Conservation (phyloP, 2,888 invertebrate genomes). For the Nemoura dubitans region DNA sequence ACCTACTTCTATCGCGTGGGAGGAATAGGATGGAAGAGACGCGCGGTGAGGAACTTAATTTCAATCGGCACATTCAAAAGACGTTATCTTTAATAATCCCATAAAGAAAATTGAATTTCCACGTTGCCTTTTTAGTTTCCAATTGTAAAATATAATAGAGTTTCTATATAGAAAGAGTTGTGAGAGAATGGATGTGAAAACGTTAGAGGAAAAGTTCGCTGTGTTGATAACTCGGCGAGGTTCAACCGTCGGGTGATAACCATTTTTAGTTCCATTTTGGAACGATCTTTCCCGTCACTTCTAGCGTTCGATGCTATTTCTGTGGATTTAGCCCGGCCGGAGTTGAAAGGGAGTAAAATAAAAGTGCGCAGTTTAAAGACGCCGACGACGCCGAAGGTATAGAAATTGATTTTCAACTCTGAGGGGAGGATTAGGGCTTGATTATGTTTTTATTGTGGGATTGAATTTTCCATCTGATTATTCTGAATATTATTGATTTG, state of each 20-base stretch:
- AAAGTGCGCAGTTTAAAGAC: slow-evolving; percentile 37
- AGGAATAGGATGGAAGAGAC: background rate
- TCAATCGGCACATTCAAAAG: slow-evolving; percentile 32
- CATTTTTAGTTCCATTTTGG: slow-evolving; percentile 37
- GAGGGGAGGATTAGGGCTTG: slow-evolving; percentile 9
- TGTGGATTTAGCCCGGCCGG: slow-evolving; percentile 41
- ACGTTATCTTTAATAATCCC: slow-evolving; percentile 36
- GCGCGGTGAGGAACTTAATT: slow-evolving; percentile 14
- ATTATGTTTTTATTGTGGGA: background rate
- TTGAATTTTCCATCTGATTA: background rate
- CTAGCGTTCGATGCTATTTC: slow-evolving; percentile 37
- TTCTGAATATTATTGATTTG: background rate
- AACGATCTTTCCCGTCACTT: slow-evolving; percentile 23
- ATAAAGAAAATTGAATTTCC: slow-evolving; percentile 41
- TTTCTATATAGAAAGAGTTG: slow-evolving; percentile 16
- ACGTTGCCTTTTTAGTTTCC: slow-evolving; percentile 39
- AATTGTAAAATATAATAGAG: slow-evolving; percentile 40
- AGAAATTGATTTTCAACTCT: background rate
- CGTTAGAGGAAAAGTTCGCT: slow-evolving; percentile 22
- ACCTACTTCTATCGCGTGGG: background rate
- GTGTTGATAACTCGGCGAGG: background rate
- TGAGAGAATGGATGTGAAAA: slow-evolving; percentile 40
- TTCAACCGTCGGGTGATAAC: slow-evolving; percentile 15
- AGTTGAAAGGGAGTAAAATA: slow-evolving; percentile 43
- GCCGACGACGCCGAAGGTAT: background rate